Evolutionary conservation across 2,888 invertebrate genomes (phyloP).

Genomic region (Lithophane socia): DNA sequence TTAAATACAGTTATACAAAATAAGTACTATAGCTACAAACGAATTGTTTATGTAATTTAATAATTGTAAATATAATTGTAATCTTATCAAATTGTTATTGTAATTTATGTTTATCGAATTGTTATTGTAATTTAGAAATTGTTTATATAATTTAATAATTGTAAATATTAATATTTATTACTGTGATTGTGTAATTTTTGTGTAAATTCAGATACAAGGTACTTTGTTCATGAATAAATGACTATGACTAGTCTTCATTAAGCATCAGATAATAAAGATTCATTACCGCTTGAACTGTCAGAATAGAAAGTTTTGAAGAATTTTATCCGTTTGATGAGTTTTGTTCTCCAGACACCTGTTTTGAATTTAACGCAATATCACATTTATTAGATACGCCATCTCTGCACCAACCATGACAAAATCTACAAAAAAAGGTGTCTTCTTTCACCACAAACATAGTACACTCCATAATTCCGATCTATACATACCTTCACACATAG

Average conservation of each 20-base stretch:
- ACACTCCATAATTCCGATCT: constrained; percentile 1
- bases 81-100: no score
- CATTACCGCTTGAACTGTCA: neutral
- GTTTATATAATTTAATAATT: no score
- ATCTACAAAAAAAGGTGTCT: neutral
- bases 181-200: no score
- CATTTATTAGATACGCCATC: constrained; percentile 2
- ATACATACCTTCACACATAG: constrained; percentile 40
- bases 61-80: no score
- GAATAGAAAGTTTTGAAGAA: neutral
- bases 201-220: no score
- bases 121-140: no score
- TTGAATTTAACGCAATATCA: neutral
- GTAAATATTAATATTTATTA: no score
- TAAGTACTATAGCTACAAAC: no score
- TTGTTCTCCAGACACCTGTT: neutral
- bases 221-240: no score
- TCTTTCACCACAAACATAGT: neutral
- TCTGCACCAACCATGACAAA: neutral
- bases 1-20: no score
- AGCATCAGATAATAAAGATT: neutral
- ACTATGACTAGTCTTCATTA: neutral
- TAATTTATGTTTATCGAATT: no score
- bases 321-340: neutral
- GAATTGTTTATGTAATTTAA: no score